These are phyloP conservation scores for Macropodus opercularis DNA, from an alignment of 2,797 vertebrate genomes.

Conservation along the genomic window DNA sequence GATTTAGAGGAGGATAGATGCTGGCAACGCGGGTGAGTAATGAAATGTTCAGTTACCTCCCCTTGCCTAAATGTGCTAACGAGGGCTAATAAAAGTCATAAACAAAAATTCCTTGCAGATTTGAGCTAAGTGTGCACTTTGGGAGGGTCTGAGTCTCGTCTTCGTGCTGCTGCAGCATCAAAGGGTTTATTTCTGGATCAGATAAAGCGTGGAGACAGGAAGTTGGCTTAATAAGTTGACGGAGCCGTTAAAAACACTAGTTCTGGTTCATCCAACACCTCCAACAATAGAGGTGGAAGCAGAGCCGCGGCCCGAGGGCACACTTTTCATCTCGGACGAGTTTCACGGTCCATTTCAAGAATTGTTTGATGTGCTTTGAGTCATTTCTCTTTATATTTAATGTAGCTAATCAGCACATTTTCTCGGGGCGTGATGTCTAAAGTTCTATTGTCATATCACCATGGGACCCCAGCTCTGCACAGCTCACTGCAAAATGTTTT, in stretches of 20 bases:
- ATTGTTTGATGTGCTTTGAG: slow-evolving; percentile 21
- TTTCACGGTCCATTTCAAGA: slow-evolving; percentile 3
- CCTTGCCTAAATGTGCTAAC: background rate
- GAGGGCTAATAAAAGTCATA: slow-evolving; percentile 23
- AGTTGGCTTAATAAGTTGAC: slow-evolving; percentile 14
- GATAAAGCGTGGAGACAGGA: slow-evolving; percentile 23
- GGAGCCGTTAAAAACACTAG: slow-evolving; percentile 15
- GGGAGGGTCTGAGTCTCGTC: slow-evolving; percentile 26
- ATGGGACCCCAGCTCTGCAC: no score
- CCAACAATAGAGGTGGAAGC: slow-evolving; percentile 16
- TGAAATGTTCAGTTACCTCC: slow-evolving; percentile 9
- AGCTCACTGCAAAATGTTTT: slow-evolving; percentile 4
- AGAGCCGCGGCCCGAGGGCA: slow-evolving; percentile 3
- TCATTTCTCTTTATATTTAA: background rate
- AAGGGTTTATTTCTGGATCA: slow-evolving; percentile 54
- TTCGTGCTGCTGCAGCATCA: slow-evolving; percentile 33
- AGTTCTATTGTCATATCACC: background rate
- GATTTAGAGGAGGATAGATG: slow-evolving; percentile 12
- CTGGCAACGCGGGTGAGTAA: slow-evolving; percentile 12
- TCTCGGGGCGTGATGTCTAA: background rate
- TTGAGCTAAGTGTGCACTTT: slow-evolving; percentile 30
- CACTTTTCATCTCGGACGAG: background rate
- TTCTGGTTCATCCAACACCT: slow-evolving; percentile 14
- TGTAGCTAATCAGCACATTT: slow-evolving; percentile 8
- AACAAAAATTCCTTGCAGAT: slow-evolving; percentile 21